A percentile compares a stretch with the other conserved stretches of the same genome.
Conservation (phyloP, 2,797 vertebrate genomes). For the Ficedula albicollis region DNA sequence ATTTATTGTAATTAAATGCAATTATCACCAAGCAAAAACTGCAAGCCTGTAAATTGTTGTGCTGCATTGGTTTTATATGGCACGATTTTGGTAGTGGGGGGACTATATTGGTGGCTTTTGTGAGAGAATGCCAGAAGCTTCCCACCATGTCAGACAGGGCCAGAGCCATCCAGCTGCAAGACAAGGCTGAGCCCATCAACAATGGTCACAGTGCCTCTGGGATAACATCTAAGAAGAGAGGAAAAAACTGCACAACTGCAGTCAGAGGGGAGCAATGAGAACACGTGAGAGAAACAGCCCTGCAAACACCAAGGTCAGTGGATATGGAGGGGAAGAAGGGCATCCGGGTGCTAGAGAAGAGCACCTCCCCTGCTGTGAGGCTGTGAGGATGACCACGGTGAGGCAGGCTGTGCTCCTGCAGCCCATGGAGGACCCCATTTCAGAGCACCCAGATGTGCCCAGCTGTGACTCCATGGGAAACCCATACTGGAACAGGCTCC, state of each 20-base stretch:
- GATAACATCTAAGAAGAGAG: not conserved
- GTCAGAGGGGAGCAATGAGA: not conserved
- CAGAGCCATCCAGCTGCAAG: not conserved
- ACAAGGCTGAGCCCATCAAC: not conserved
- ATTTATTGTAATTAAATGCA: not conserved
- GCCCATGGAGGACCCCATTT: not conserved
- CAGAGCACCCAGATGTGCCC: not conserved
- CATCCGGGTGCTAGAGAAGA: not conserved
- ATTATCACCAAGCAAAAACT: not conserved
- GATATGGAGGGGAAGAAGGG: not conserved
- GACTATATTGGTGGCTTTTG: not conserved
- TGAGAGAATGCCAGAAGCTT: not conserved
- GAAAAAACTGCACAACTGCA: not conserved
- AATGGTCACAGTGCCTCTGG: not conserved
- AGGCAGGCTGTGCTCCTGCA: not conserved
- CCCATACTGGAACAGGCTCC: not conserved
- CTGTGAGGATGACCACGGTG: not conserved
- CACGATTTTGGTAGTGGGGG: accelerated
- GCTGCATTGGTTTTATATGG: not conserved
- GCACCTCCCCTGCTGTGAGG: not conserved
- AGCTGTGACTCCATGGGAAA: not conserved
- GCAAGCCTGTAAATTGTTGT: not conserved
- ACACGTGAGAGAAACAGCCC: not conserved
- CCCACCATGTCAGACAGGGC: not conserved
- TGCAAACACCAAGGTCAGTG: not conserved